phyloP scores from a whole-genome alignment of 2,797 vertebrate species.

The Karalla daura region DNA sequence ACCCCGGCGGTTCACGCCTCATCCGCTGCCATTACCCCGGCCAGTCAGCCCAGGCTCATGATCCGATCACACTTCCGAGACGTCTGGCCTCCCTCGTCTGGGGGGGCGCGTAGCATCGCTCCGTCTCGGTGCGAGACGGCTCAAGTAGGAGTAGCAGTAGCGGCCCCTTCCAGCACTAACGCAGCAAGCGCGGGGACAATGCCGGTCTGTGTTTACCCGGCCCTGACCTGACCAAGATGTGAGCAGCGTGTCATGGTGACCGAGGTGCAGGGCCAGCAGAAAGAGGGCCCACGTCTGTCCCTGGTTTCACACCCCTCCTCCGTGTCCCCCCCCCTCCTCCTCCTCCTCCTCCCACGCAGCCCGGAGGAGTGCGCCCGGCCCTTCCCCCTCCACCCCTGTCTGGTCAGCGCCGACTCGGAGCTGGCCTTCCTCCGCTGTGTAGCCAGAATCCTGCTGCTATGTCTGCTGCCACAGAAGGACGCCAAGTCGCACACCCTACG shows the following conservation, averaged over 20 bases:
- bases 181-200: too few species aligned
- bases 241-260: too few species aligned
- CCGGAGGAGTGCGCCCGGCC: slow-evolving; percentile 91
- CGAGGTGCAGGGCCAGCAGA: too few species aligned
- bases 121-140: background rate
- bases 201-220: too few species aligned
- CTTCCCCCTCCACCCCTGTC: slow-evolving; percentile 92
- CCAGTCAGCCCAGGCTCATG: slow-evolving; percentile 26
- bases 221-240: too few species aligned
- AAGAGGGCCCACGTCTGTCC: too few species aligned
- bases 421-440: slow-evolving; percentile 92
- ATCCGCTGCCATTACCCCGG: slow-evolving; percentile 47
- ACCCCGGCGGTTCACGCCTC: slow-evolving; percentile 42
- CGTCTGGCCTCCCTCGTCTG: slow-evolving; percentile 12
- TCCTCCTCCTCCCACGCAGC: slow-evolving; percentile 71
- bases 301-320: background rate
- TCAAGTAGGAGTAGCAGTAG: slow-evolving; percentile 4
- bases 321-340: too few species aligned
- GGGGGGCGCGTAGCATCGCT: background rate
- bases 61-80: slow-evolving; percentile 37
- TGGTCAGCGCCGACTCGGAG: slow-evolving; percentile 91
- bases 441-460: slow-evolving; percentile 91
- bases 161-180: too few species aligned
- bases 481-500: slow-evolving; percentile 91
- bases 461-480: slow-evolving; percentile 93